Evolutionary conservation across 2,113 vertebrate species (phyloP).

Genomic region (Melospiza melodia): DNA sequence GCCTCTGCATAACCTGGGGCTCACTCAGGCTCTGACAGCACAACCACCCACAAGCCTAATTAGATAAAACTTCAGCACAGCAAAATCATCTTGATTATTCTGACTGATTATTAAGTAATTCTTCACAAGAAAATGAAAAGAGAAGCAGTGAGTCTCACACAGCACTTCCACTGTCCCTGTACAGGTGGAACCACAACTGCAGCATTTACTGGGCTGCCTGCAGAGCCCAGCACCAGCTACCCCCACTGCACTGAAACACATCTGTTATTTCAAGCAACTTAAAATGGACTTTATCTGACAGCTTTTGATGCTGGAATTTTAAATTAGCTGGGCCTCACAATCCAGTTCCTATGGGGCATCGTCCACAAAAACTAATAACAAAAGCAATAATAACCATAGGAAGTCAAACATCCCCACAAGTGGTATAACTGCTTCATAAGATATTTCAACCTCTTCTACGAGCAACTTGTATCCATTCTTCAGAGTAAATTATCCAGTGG

Average conservation of each 20-base stretch:
- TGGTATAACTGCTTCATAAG: background rate
- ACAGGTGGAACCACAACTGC: background rate
- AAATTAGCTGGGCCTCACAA: background rate
- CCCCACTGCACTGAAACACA: background rate
- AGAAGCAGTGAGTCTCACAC: background rate
- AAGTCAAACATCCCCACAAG: background rate
- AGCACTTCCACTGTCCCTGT: background rate
- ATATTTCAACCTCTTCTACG: background rate
- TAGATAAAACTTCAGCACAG: background rate
- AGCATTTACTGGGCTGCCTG: background rate
- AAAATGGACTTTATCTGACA: background rate
- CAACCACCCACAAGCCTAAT: background rate
- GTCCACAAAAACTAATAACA: background rate
- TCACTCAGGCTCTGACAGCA: background rate
- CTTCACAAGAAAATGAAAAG: background rate
- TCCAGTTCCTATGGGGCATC: background rate
- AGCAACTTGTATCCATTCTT: background rate
- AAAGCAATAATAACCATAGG: background rate
- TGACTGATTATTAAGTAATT: background rate
- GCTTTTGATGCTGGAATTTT: background rate
- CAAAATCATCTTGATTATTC: background rate
- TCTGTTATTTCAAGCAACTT: background rate
- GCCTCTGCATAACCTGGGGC: fast-evolving
- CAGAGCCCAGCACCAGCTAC: background rate
- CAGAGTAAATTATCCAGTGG: background rate